Conservation (phyloP, 2,888 invertebrate genomes). For the Drosophila prolongata region DNA sequence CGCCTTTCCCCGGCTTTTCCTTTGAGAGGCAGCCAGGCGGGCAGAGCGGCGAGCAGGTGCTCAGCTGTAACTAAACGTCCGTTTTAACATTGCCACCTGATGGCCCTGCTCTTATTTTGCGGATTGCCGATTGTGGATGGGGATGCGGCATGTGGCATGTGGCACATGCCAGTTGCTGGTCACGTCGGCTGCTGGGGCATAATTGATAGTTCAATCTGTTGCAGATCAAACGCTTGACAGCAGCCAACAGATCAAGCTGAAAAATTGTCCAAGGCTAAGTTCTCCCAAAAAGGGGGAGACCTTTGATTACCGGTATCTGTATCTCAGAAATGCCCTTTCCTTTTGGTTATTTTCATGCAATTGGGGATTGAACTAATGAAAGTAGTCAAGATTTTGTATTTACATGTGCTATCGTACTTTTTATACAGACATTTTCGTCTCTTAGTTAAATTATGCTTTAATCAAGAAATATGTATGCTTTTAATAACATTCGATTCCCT, state of each 20-base stretch:
- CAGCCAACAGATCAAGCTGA: conserved; percentile 79
- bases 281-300: background rate
- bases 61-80: conserved; percentile 79
- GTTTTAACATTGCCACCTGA: conserved; percentile 61
- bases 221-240: conserved; percentile 80
- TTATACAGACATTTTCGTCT: too few relatives aligned
- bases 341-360: background rate
- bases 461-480: too few relatives aligned
- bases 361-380: background rate
- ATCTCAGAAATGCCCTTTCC: background rate
- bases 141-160: conserved; percentile 28
- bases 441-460: too few relatives aligned
- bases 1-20: conserved; percentile 33
- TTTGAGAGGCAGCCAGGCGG: conserved; percentile 57
- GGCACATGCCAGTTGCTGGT: conserved; percentile 62
- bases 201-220: conserved; percentile 80
- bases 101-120: conserved; percentile 2
- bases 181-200: conserved; percentile 67
- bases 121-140: conserved; percentile 19
- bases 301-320: conserved; percentile 20
- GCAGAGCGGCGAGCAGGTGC: conserved; percentile 66
- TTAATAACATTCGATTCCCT: too few relatives aligned
- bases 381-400: too few relatives aligned
- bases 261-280: conserved; percentile 60
- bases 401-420: too few relatives aligned